Evolutionary conservation across 2,797 vertebrate species (phyloP).

Genomic region (Limnodromus scolopaceus): DNA sequence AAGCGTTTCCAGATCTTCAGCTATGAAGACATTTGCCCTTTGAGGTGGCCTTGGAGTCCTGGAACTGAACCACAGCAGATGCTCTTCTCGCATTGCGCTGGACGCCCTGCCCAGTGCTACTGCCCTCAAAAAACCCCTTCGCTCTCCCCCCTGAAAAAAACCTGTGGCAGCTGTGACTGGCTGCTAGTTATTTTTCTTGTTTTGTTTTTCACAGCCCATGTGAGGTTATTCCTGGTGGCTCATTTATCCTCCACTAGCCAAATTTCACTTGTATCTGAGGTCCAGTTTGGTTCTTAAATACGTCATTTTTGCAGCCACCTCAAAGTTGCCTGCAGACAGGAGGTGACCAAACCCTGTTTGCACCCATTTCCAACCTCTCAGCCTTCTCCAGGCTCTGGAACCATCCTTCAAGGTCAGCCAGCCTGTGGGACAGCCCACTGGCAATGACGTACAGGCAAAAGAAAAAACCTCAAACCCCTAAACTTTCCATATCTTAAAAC

Average conservation of each 20-base stretch:
- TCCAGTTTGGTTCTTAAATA: not conserved
- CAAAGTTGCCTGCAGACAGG: not conserved
- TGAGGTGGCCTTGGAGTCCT: not conserved
- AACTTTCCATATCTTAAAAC: accelerated
- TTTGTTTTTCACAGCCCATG: not conserved
- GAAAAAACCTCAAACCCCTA: not conserved
- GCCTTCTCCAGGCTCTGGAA: not conserved
- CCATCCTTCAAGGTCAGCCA: not conserved
- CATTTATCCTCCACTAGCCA: not conserved
- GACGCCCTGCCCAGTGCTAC: not conserved
- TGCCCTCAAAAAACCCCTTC: not conserved
- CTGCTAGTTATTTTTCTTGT: not conserved
- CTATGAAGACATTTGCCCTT: not conserved
- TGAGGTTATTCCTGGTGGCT: not conserved
- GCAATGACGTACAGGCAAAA: not conserved
- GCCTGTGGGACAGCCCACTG: not conserved
- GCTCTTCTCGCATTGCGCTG: not conserved
- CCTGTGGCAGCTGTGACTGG: not conserved
- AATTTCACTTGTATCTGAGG: not conserved
- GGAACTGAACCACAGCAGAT: not conserved
- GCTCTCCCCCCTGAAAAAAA: accelerated
- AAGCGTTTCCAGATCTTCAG: not conserved
- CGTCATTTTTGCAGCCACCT: not conserved
- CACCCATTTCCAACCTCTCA: not conserved
- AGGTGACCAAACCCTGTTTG: not conserved